Conservation (phyloP, 2,888 invertebrate species). For the Panzeria rudis region DNA sequence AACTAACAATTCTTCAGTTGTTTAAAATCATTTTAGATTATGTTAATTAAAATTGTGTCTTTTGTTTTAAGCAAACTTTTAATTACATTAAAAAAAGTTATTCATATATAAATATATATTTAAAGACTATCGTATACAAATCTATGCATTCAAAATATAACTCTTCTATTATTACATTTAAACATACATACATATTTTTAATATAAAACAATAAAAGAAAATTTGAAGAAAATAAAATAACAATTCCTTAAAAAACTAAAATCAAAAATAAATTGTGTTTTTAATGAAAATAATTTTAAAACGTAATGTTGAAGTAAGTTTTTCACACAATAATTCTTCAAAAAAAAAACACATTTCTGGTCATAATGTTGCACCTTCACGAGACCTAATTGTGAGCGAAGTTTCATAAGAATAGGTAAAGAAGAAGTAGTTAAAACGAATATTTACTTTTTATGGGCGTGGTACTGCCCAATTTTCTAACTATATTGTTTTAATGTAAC, state of each 20-base stretch:
- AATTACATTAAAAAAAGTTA: neutral
- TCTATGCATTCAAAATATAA: neutral
- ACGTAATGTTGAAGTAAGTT: too few relatives aligned
- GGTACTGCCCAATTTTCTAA: too few relatives aligned
- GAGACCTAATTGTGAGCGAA: too few relatives aligned
- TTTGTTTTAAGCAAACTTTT: neutral
- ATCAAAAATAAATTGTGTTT: neutral
- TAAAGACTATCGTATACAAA: constrained; percentile 6
- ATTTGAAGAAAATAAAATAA: neutral
- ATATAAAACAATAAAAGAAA: neutral
- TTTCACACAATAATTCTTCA: too few relatives aligned
- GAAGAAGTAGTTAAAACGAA: too few relatives aligned
- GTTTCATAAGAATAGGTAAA: too few relatives aligned
- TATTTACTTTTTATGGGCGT: too few relatives aligned
- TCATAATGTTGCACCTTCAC: too few relatives aligned
- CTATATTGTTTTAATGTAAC: too few relatives aligned
- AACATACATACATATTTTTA: constrained; percentile 15
- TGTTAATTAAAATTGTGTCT: neutral
- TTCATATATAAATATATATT: constrained; percentile 5
- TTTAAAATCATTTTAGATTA: neutral
- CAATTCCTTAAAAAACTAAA: neutral
- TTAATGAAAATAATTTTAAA: too few relatives aligned
- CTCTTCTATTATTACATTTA: constrained; percentile 8
- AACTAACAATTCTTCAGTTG: neutral
- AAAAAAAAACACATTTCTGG: too few relatives aligned